Evolutionary conservation across 2,797 vertebrate species (phyloP).

Genomic region (Tenualosa thibaudeaui): DNA sequence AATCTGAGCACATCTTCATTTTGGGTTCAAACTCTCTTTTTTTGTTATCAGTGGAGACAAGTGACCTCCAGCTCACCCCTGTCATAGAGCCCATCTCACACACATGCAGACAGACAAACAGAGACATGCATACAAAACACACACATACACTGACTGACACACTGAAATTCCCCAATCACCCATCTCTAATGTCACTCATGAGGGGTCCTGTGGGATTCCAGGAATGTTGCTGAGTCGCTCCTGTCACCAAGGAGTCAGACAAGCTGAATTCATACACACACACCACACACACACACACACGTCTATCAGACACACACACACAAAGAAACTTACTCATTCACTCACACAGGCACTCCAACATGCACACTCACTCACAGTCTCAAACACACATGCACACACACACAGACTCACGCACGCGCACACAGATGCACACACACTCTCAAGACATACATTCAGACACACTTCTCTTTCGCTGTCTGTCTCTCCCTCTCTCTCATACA

Average conservation of each 20-base stretch:
- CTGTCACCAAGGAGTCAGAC: slow-evolving; percentile 64
- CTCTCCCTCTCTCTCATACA: not conserved
- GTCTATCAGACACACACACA: not conserved
- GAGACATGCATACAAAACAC: not conserved
- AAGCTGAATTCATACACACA: slow-evolving; percentile 46
- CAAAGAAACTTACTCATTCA: not conserved
- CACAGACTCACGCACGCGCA: not conserved
- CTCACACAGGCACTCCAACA: not conserved
- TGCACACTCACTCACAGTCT: not conserved
- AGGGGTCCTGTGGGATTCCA: slow-evolving; percentile 53
- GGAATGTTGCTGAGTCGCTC: slow-evolving; percentile 71
- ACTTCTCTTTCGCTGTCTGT: not conserved
- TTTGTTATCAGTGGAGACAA: not conserved
- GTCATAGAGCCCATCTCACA: not conserved
- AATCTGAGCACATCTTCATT: not conserved
- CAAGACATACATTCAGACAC: not conserved
- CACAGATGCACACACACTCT: not conserved
- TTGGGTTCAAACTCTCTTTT: not conserved
- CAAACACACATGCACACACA: not conserved
- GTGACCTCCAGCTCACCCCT: slow-evolving; percentile 25
- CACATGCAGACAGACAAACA: not conserved
- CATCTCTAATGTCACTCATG: slow-evolving; percentile 13
- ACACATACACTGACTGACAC: not conserved
- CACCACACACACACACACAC: too few relatives aligned
- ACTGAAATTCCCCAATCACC: not conserved